Evolutionary conservation across 2,888 invertebrate genomes (phyloP).

Genomic region (Lumbricus terrestris): DNA sequence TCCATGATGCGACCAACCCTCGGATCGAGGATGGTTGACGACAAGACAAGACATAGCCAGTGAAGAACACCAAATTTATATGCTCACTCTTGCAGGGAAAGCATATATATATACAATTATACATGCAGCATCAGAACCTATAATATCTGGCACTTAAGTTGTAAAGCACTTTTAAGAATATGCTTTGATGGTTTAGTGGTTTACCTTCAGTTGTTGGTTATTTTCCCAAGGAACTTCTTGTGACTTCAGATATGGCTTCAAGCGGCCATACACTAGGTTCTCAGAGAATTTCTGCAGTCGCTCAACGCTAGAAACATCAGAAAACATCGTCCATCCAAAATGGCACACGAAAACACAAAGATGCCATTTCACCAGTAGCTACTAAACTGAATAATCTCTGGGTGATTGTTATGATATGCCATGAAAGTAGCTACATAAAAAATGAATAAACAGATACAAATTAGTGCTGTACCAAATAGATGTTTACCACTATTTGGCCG

Average conservation of each 20-base stretch:
- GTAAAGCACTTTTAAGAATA: background rate
- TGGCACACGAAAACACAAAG: background rate
- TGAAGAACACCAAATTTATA: too few species aligned
- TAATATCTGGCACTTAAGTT: background rate
- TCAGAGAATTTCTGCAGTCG: background rate
- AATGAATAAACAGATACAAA: too few species aligned
- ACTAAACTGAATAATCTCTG: background rate
- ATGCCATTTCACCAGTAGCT: background rate
- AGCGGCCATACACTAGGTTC: background rate
- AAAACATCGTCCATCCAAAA: background rate
- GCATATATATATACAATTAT: too few species aligned
- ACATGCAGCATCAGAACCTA: too few species aligned
- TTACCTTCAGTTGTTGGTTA: background rate
- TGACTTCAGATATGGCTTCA: background rate
- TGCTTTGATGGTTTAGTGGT: background rate
- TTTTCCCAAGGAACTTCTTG: background rate
- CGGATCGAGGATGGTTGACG: too few species aligned
- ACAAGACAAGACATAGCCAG: too few species aligned
- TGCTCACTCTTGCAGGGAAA: too few species aligned
- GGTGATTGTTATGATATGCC: background rate
- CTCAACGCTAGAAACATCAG: background rate
- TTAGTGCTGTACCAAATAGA: too few species aligned
- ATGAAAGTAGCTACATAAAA: background rate
- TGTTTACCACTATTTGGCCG: too few species aligned
- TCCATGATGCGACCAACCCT: too few species aligned